Conservation (phyloP, 2,113 vertebrate species). For the Ochotona princeps region DNA sequence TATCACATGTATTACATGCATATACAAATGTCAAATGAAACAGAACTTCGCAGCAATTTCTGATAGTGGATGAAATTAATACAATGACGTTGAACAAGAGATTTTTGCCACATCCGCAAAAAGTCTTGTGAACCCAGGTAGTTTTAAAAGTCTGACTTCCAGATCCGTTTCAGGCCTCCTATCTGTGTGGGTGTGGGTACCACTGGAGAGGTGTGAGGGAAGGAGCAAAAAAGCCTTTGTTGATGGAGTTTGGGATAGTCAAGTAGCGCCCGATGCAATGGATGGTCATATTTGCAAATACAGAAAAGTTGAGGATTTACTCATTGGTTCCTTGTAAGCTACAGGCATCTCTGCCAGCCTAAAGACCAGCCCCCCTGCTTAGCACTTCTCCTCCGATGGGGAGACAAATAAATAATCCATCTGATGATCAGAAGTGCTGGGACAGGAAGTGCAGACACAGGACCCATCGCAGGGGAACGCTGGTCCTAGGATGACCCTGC, state of each 20-base stretch:
- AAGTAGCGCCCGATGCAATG: not conserved
- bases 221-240: not conserved
- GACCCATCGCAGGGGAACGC: too few species aligned
- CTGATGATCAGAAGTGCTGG: too few species aligned
- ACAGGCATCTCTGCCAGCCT: not conserved
- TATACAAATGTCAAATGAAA: not conserved
- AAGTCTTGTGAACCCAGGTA: not conserved
- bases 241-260: not conserved
- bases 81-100: not conserved
- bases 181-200: accelerated
- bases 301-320: not conserved
- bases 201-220: not conserved
- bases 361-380: too few species aligned
- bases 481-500: too few species aligned
- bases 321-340: not conserved
- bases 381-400: not conserved
- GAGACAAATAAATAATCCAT: not conserved
- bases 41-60: not conserved
- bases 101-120: not conserved
- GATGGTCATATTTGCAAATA: not conserved
- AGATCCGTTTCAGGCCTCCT: not conserved
- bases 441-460: accelerated
- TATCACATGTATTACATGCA: not conserved
- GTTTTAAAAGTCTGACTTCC: not conserved
- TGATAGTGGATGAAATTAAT: not conserved